Conservation (phyloP, 2,113 vertebrate genomes). For the Protomyctophum bolini region DNA sequence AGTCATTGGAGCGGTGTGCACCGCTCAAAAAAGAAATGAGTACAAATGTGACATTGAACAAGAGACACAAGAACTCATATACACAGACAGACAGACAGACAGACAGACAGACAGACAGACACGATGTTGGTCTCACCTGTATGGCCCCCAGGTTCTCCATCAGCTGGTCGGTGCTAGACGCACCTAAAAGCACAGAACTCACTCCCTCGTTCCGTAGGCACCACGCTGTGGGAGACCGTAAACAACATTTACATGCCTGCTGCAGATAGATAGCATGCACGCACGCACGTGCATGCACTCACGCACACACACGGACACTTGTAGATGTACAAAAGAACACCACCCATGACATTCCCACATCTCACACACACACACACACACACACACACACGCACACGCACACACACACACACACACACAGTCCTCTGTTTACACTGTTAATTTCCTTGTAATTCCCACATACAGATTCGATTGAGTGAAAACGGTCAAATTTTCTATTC, state of each 20-base stretch:
- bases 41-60: too few relatives aligned
- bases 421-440: too few relatives aligned
- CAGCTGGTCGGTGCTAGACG: constrained; percentile 95
- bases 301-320: not conserved
- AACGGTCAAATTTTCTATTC: not conserved
- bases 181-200: constrained; percentile 95
- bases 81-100: not conserved
- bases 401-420: not conserved
- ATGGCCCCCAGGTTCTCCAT: constrained; percentile 99
- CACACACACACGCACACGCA: constrained; percentile 8
- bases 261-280: not conserved
- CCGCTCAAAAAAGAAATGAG: too few relatives aligned
- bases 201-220: constrained; percentile 96
- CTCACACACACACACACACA: constrained; percentile 10
- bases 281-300: not conserved
- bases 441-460: too few relatives aligned
- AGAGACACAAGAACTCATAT: not conserved
- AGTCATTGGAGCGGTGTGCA: too few relatives aligned
- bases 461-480: too few relatives aligned
- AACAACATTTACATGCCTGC: constrained; percentile 57
- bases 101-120: not conserved
- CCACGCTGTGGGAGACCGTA: constrained; percentile 87
- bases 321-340: too few relatives aligned
- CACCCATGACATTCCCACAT: too few relatives aligned
- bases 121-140: constrained; percentile 83